A percentile compares a stretch with the other conserved stretches of the same genome.
Conservation (phyloP, 2,113 vertebrate species). For the Todiramphus saurophagus region DNA sequence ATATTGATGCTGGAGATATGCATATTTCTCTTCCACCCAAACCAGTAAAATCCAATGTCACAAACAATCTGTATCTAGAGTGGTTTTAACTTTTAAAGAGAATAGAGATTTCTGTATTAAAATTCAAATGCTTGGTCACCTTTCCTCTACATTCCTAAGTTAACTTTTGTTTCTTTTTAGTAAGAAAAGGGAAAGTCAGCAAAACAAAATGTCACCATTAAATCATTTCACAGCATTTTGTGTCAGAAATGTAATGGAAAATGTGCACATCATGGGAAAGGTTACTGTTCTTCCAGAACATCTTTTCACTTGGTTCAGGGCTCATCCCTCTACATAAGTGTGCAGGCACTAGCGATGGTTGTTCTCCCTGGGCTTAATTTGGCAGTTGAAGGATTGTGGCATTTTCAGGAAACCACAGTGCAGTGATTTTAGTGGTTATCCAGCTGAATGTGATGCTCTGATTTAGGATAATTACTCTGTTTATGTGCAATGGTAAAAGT, state of each 20-base stretch:
- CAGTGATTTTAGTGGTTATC: slow-evolving; percentile 80
- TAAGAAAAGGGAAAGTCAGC: slow-evolving; percentile 85
- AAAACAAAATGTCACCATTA: slow-evolving; percentile 96
- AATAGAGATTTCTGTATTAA: slow-evolving; percentile 63
- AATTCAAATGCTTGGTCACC: slow-evolving; percentile 81
- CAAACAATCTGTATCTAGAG: slow-evolving; percentile 26
- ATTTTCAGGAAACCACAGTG: slow-evolving; percentile 82
- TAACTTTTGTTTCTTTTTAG: slow-evolving; percentile 78
- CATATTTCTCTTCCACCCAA: neutral
- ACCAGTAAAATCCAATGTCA: slow-evolving; percentile 1
- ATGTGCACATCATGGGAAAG: slow-evolving; percentile 86
- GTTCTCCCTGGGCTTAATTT: slow-evolving; percentile 75
- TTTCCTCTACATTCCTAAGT: slow-evolving; percentile 73
- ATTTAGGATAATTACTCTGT: slow-evolving; percentile 74
- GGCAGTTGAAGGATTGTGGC: slow-evolving; percentile 83
- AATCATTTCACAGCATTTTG: slow-evolving; percentile 86
- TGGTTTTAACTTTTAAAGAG: slow-evolving; percentile 13
- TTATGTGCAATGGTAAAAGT: slow-evolving; percentile 73
- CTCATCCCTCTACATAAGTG: slow-evolving; percentile 73
- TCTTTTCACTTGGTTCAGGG: slow-evolving; percentile 74
- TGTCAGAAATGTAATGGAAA: slow-evolving; percentile 91
- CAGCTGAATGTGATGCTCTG: slow-evolving; percentile 68
- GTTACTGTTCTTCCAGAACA: slow-evolving; percentile 86
- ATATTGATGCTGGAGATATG: neutral
- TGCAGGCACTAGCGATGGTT: slow-evolving; percentile 51